Evolutionary conservation across 2,888 invertebrate genomes (phyloP), one percentile per base, ranked within the genome.

Genomic region (Pollenia labialis): DNA sequence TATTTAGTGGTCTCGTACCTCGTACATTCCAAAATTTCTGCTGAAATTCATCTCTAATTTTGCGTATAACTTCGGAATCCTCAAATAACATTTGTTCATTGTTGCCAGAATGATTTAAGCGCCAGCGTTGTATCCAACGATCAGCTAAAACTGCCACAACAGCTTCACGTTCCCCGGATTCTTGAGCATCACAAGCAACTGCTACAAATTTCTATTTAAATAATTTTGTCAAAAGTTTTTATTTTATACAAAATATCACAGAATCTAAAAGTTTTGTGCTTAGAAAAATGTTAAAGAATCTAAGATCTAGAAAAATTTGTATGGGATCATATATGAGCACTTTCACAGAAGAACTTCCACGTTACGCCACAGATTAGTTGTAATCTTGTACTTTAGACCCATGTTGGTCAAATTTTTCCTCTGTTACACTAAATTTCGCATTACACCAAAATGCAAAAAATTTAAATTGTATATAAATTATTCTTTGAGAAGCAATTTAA

Each of bases 101-200:
- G 18, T 95, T 95, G 2, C 95, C 95, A n/a, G 94, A 94, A 42
- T 94, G 93, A 66, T 93, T 94, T 76, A 97, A 94, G 69, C 95
- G 94, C 98, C 98, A 98, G 91, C 97, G 96, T 93, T 98, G 98
- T 84, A 98, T 94, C 88, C 95, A 95, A 56, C 96, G 95, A 72
- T 97, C 97, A 14, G 97, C 95, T 81, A 97, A 94, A 75, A 97
- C 95, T 87, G 95, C 95, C n/a, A 97, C 94, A 69, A 94, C 94
- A 89, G 95, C 95, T 52, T 94, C 94, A 10, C 93, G 93, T 23
- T 91, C 91, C 6, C 91, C 64, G 0, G 91, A 91, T 7, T 91
- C 46, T 0, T 89, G 92, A 87, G 90, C 93, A 88, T 92, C 93
- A 89, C 95, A 94, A 76, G 95, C 94, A 72, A 97, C 95, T 89